phyloP scores from a whole-genome alignment of 1,140 invertebrate genomes.

The Tetranychus urticae region DNA sequence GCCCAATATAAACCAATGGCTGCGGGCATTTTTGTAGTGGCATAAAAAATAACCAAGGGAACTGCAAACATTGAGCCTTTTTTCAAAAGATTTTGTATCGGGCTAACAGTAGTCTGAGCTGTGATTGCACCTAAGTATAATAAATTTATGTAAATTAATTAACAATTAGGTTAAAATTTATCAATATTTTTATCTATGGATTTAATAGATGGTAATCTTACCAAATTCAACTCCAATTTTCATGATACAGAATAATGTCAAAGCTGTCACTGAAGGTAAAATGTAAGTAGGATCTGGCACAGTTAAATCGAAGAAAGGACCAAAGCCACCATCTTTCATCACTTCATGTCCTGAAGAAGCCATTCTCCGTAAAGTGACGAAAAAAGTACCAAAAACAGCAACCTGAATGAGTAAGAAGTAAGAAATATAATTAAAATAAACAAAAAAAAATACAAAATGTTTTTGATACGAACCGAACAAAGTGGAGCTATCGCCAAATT shows the following conservation, averaged over 20 bases:
- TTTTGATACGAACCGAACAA: no score
- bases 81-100: no score
- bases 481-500: no score
- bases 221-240: conserved; percentile 28
- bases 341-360: conserved; percentile 62
- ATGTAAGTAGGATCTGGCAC: conserved; percentile 65
- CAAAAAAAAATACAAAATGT: no score
- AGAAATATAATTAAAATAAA: no score
- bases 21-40: conserved; percentile 20
- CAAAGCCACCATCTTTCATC: conserved; percentile 59
- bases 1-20: conserved; percentile 75
- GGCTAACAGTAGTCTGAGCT: no score
- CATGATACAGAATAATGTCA: conserved; percentile 51
- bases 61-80: not conserved
- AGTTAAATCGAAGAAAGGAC: conserved; percentile 80
- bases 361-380: conserved; percentile 57
- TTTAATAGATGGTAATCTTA: not conserved
- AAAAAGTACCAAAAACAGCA: conserved; percentile 18
- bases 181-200: no score
- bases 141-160: no score
- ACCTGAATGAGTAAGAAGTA: no score
- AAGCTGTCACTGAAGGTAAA: conserved; percentile 56
- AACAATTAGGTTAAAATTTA: no score
- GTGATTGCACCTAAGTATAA: no score
- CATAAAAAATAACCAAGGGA: conserved; percentile 7